Evolutionary conservation across 2,113 vertebrate species (phyloP), one percentile per base, ranked within the genome.

Genomic region (Bothrops jararaca): DNA sequence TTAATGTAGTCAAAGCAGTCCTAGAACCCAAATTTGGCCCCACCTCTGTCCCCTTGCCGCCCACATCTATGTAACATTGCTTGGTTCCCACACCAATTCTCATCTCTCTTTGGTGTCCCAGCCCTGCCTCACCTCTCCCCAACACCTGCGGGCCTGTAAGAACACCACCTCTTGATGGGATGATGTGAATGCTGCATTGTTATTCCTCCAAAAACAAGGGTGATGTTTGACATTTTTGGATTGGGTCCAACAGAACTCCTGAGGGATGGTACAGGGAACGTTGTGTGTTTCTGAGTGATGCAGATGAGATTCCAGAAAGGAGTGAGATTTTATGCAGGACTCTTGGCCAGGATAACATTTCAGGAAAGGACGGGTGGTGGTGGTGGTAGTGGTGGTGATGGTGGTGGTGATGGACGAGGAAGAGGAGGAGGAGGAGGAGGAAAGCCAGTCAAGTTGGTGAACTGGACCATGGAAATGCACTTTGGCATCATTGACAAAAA

Each of bases 61-160:
- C 93, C 95, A 89, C 94, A 13, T 89, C 90, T 64, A 1, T 74
- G 89, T 88, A 91, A 91, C 89, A 39, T 88, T 91, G 85, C 69
- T 86, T 64, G n/a, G 92, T 92, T 92, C 94, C 94, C 91, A 95
- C 95, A 56, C 56, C 94, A 92, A 56, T 88, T 95, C 94, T 86
- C 95, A 91, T 89, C 24, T 89, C 93, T 89, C 88, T 34, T 29
- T 50, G 50, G 42, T 69, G 56, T 56, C 90, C 60, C 80, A 92
- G 88, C 89, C 48, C 45, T 91, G 88, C 88, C 64, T 89, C 69
- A 57, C 45, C 90, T 91, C 87, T 94, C 50, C 45, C 88, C 26
- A 88, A 89, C 18, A 64, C 45, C 69, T 34, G 90, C 57, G 24
- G 86, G 86, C 89, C 92, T 42, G 56, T 42, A 42, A 90, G 89